A percentile compares a stretch with the other conserved stretches of the same genome.
Evolutionary conservation across 2,113 vertebrate species (phyloP).

Genomic region (Caretta caretta): DNA sequence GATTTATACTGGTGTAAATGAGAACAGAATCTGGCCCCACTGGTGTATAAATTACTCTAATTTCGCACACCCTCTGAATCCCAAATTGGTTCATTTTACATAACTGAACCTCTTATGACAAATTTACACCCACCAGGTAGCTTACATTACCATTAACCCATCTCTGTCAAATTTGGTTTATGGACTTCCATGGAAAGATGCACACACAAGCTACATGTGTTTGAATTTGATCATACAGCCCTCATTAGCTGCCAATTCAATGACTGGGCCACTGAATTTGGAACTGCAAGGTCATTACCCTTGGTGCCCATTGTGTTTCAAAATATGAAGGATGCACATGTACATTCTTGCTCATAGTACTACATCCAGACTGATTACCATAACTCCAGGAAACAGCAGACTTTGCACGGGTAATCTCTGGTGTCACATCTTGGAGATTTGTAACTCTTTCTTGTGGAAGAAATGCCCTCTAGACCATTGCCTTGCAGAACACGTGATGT

Average conservation of each 20-base stretch:
- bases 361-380: rapidly evolving
- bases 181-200: not conserved
- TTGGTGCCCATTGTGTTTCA: not conserved
- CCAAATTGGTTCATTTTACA: not conserved
- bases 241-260: not conserved
- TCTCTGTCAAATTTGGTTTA: not conserved
- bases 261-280: not conserved
- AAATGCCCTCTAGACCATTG: not conserved
- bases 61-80: not conserved
- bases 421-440: not conserved
- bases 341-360: not conserved
- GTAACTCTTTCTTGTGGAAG: not conserved
- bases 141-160: not conserved
- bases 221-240: not conserved
- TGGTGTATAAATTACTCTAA: not conserved
- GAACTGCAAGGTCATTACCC: not conserved
- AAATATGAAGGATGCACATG: not conserved
- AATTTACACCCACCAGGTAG: not conserved
- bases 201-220: not conserved
- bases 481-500: not conserved
- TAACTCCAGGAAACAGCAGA: not conserved
- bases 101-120: not conserved
- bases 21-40: not conserved
- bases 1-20: not conserved
- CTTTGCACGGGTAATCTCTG: not conserved